Evolutionary conservation across 2,888 invertebrate species (phyloP), one percentile per base, ranked within the genome.

Genomic region (Arenicola marina): DNA sequence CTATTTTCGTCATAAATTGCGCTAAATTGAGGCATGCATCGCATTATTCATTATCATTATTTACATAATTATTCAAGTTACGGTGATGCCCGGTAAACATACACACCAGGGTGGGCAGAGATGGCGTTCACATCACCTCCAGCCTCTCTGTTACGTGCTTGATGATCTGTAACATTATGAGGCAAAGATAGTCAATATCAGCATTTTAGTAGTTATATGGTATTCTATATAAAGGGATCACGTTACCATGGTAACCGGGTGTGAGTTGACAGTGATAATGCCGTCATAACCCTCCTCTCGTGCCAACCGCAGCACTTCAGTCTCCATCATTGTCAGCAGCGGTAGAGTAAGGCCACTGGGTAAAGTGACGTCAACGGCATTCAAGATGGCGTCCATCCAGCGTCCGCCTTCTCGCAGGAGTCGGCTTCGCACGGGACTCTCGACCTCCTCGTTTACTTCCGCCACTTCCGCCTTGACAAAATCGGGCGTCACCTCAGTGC

Each of bases 161-260:
- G n/a, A n/a, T n/a, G n/a, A n/a, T n/a, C n/a, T n/a, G n/a, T n/a
- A n/a, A n/a, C n/a, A n/a, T n/a, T n/a, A n/a, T n/a, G n/a, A n/a
- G n/a, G n/a, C n/a, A n/a, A n/a, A n/a, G n/a, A n/a, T n/a, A n/a
- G n/a, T n/a, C n/a, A n/a, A n/a, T n/a, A n/a, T n/a, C n/a, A n/a
- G n/a, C n/a, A n/a, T n/a, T n/a, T n/a, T n/a, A n/a, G n/a, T n/a
- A n/a, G n/a, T n/a, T n/a, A n/a, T n/a, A n/a, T n/a, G n/a, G n/a
- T n/a, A n/a, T n/a, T n/a, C n/a, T n/a, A n/a, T n/a, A n/a, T n/a
- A n/a, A n/a, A n/a, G n/a, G n/a, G n/a, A n/a, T n/a, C n/a, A 11
- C 7, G n/a, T 60, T 31, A 61, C 61, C 56, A 56, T 32, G 18
- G 61, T 61, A 4, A 56, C 61, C 4, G 55, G 61, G 24, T 61